A percentile compares a stretch with the other conserved stretches of the same genome.
These are phyloP conservation scores for Gambelia wislizenii DNA, from an alignment of 2,797 vertebrate species.

Conservation along the genomic window DNA sequence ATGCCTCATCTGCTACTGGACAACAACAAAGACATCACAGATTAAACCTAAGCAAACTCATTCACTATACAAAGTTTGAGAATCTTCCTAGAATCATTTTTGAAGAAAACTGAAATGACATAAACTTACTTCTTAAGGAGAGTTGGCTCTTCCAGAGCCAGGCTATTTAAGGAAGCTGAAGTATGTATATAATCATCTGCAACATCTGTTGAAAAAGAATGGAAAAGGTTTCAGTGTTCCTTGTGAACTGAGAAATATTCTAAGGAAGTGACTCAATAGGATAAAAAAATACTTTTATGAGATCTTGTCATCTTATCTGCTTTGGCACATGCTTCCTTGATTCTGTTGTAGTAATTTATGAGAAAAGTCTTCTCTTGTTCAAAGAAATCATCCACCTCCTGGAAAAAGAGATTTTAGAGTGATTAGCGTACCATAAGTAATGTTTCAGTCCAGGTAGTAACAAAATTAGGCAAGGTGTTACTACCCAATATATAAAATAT, in stretches of 20 bases:
- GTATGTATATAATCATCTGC: constrained; percentile 96
- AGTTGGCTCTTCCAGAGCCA: constrained; percentile 89
- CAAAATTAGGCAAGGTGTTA: background rate
- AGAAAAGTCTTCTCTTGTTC: constrained; percentile 98
- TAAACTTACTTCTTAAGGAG: constrained; percentile 90
- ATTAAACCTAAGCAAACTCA: background rate
- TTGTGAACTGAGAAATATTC: constrained; percentile 28
- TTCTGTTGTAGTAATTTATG: constrained; percentile 93
- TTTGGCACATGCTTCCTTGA: constrained; percentile 95
- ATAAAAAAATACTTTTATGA: constrained; percentile 89
- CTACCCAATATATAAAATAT: background rate
- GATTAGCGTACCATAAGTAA: background rate
- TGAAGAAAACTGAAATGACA: background rate
- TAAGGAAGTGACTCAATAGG: constrained; percentile 21
- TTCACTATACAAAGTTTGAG: background rate
- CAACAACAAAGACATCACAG: background rate
- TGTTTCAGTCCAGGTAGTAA: background rate
- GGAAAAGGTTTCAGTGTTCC: constrained; percentile 48
- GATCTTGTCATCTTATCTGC: constrained; percentile 97
- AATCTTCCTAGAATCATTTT: background rate
- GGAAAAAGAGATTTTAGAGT: constrained; percentile 50
- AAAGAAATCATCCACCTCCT: constrained; percentile 99
- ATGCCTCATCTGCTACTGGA: background rate
- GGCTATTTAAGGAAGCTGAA: constrained; percentile 87
- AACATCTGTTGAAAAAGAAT: constrained; percentile 84